Evolutionary conservation across 2,797 vertebrate genomes (phyloP).

Genomic region (Sternotherus odoratus): DNA sequence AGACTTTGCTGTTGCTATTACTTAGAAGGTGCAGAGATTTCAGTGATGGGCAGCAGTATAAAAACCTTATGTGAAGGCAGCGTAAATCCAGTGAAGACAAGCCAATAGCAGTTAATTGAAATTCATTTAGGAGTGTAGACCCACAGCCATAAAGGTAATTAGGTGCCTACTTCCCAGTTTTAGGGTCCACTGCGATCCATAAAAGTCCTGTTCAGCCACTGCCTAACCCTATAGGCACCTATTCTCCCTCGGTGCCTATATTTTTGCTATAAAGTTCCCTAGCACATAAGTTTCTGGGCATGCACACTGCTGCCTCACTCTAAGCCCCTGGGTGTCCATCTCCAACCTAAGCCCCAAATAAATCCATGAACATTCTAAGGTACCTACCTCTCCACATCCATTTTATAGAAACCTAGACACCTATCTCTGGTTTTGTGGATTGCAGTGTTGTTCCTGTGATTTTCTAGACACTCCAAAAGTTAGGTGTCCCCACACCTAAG

Average conservation of each 20-base stretch:
- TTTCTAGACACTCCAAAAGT: background rate
- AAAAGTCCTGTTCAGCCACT: no score
- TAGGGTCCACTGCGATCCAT: no score
- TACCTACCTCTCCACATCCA: background rate
- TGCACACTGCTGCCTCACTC: no score
- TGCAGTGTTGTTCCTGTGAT: background rate
- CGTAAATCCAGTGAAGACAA: constrained; percentile 41
- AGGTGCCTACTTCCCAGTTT: no score
- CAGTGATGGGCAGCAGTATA: constrained; percentile 26
- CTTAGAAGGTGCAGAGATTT: background rate
- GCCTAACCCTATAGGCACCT: no score
- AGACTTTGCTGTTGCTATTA: background rate
- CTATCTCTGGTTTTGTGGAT: background rate
- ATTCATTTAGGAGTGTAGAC: constrained; percentile 5
- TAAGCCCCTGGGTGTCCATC: no score
- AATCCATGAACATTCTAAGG: no score
- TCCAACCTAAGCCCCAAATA: no score
- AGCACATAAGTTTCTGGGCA: no score
- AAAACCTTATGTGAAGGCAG: background rate
- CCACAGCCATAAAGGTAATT: background rate
- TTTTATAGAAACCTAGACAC: background rate
- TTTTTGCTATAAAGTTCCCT: no score
- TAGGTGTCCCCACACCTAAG: background rate
- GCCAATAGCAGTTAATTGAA: constrained; percentile 1
- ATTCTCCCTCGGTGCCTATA: no score